Evolutionary conservation across 2,113 vertebrate species (phyloP), one percentile per base, ranked within the genome.

Genomic region (Himantopus leucocephalus): DNA sequence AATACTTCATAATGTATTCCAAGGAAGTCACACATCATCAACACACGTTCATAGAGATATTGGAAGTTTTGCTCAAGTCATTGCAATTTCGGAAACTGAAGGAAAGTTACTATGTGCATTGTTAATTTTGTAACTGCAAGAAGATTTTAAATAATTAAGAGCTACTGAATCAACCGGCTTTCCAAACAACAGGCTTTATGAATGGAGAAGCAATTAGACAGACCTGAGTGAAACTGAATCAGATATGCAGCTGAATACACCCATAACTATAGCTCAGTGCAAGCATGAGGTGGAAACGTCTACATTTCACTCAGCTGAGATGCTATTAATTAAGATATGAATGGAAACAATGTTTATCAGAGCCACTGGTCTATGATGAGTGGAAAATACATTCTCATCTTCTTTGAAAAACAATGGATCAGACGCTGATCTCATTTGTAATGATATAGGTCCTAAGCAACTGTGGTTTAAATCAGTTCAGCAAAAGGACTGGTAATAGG

Each of bases 91-190:
- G 12, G 52, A 86, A 93, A 73, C 2, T 14, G 34, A 84, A 66
- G 67, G 66, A 67, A 88, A 91, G 37, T 76, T 81, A 39, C 58
- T 58, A 43, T 52, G 77, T 26, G 68, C 48, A 86, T 94, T 97
- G 95, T 97, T 97, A 98, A 98, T 98, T 97, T 98, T 93, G 93
- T 96, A 96, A 95, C 81, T 88, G 55, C 90, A 94, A 88, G 86
- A 91, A 88, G 88, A 80, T 73, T 83, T 94, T 99, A 91, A 99
- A 99, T 99, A 98, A 99, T 99, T 99, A 71, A 99, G 90, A 76
- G 70, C 85, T 89, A 94, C 92, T 95, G 97, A 98, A 98, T 98
- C 94, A 98, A 92, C 82, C 68, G 77, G 85, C 97, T 98, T 98
- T 98, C 95, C 95, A 92, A 98, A 97, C 97, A 97, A 96, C 73